Base-by-base conservation (phyloP, 1,140 invertebrate species). In the Ditylenchus dipsaci region DNA sequence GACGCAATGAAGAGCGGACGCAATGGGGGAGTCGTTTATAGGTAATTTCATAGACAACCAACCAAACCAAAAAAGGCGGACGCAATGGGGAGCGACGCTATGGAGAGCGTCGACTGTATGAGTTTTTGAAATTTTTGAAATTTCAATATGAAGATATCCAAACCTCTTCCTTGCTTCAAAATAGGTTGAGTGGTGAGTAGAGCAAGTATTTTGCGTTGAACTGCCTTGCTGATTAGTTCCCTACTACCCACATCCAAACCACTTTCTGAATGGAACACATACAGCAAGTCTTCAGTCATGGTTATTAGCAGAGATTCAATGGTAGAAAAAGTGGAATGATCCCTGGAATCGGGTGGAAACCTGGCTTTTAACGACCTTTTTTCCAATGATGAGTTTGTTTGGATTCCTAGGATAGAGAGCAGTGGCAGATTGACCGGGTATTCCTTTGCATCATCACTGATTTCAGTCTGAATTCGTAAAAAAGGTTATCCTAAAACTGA, bases 181-280 rank as follows among this genome's bases (percentile, higher is more conserved):
- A 29, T 29, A 3, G 73, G 19, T 38, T 65, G 91, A 83, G 92
- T 95, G 83, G 92, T 93, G 58, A 96, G 88, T 56, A 97, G 83
- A 0, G 90, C 91, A 0, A 96, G 90, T 57, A 97, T 83, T 84
- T 97, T 97, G 8, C 93, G 86, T 85, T 96, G 93, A 91, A 97
- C 94, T 0, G 93, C 91, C 60, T 92, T 87, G 43, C 91, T 93
- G 23, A 95, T 84, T 17, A 79, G 57, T 53, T 79, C 73, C 33
- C 11, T 11, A 53, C 77, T 78, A 21, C 65, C 79, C 8, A 82
- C 73, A 26, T 61, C 19, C 59, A 30, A 3, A 5, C 27, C 59
- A 33, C 29, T 43, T 13, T 61, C 49, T 3, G 49, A 53, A 3
- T 53, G 3, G 3, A 26, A 3, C n/a, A 53, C 23, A 21, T 53